phyloP scores from a whole-genome alignment of 2,888 invertebrate species.

The Siphlonurus alternatus region DNA sequence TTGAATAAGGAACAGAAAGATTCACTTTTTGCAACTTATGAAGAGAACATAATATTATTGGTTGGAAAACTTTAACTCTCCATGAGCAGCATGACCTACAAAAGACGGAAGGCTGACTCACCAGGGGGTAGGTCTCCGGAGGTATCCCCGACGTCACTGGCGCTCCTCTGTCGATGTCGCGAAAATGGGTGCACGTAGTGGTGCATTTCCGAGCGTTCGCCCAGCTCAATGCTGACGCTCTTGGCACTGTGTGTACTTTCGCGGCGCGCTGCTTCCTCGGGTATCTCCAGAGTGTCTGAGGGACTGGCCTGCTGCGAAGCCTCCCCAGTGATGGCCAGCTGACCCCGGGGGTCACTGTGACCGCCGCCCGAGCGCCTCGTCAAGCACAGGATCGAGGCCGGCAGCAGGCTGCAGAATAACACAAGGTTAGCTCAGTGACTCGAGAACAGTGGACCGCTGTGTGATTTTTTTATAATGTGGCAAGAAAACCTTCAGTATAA shows the following conservation, averaged over 20 bases:
- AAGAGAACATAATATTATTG: too few relatives aligned
- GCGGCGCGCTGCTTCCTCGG: neutral
- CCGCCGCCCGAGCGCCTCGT: neutral
- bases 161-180: neutral
- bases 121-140: too few relatives aligned
- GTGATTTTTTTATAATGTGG: too few relatives aligned
- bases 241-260: neutral
- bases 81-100: too few relatives aligned
- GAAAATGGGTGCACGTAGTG: too few relatives aligned
- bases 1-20: too few relatives aligned
- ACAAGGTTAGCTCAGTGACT: too few relatives aligned
- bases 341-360: neutral
- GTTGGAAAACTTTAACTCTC: too few relatives aligned
- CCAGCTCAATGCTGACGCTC: neutral
- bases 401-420: neutral
- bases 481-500: too few relatives aligned
- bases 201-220: neutral
- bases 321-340: neutral
- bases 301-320: neutral
- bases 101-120: too few relatives aligned
- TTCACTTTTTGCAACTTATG: too few relatives aligned
- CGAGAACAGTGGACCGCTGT: too few relatives aligned
- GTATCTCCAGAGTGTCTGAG: neutral
- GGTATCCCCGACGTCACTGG: neutral
- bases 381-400: neutral